Conservation (phyloP, 2,797 vertebrate species). For the Lepus townsendii region DNA sequence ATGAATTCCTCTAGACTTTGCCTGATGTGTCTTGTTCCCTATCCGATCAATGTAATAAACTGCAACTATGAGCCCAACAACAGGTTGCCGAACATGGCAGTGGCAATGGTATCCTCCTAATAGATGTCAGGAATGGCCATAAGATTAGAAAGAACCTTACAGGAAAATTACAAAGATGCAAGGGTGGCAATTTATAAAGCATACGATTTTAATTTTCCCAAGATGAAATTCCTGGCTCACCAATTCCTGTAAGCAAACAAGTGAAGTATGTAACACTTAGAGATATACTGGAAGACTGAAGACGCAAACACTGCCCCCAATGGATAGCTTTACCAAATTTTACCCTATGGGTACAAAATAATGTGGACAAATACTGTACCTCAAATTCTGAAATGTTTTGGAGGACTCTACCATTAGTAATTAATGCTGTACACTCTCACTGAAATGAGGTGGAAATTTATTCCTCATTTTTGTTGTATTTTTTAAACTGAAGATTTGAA, state of each 20-base stretch:
- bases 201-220: slow-evolving; percentile 29
- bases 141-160: neutral
- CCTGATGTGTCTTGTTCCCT: neutral
- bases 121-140: neutral
- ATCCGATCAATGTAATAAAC: neutral
- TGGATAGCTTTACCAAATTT: neutral
- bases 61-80: fast-evolving
- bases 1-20: neutral
- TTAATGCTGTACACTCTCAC: neutral
- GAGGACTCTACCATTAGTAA: neutral
- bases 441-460: neutral
- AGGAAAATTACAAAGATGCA: neutral
- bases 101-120: neutral
- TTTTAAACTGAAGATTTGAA: slow-evolving; percentile 22
- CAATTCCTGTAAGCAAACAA: neutral
- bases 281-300: neutral
- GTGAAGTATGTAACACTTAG: neutral
- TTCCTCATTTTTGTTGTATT: neutral
- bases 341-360: neutral
- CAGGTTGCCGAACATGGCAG: fast-evolving
- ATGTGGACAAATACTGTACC: neutral
- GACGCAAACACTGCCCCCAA: neutral
- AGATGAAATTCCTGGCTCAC: neutral
- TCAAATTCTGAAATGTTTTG: neutral
- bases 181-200: neutral